Evolutionary conservation across 2,113 vertebrate genomes (phyloP).

Genomic region (Polypterus bichir): DNA sequence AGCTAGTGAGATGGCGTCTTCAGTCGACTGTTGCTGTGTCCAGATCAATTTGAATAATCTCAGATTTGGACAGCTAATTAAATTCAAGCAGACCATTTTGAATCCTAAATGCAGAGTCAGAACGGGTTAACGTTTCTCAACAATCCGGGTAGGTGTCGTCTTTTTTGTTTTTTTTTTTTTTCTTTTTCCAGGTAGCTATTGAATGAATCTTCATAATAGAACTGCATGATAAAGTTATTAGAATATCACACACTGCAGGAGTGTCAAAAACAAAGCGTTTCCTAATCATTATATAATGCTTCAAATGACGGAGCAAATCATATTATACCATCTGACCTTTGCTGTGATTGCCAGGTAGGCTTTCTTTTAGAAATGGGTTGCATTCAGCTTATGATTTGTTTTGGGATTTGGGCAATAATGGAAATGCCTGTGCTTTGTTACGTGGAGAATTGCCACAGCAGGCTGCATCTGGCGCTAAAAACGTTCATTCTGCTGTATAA

Average conservation of each 20-base stretch:
- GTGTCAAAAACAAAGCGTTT: background rate
- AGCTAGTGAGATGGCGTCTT: no score
- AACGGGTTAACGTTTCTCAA: no score
- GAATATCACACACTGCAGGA: background rate
- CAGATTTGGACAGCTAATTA: no score
- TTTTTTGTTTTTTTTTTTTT: no score
- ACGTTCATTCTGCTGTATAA: conserved; percentile 15
- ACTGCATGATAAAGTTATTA: no score
- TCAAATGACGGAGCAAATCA: conserved; percentile 12
- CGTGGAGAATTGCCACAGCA: conserved; percentile 5
- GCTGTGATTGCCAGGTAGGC: background rate
- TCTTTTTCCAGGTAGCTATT: no score
- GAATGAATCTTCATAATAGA: no score
- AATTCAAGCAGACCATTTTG: no score
- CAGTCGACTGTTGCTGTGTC: no score
- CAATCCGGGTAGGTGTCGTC: no score
- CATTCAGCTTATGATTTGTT: conserved; percentile 19
- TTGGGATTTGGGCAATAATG: conserved; percentile 16
- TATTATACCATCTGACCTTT: conserved; percentile 16
- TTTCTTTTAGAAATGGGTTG: background rate
- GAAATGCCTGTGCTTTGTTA: conserved; percentile 15
- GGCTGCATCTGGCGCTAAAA: conserved; percentile 12
- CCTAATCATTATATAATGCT: conserved; percentile 14
- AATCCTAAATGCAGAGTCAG: no score
- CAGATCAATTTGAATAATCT: no score